These are phyloP conservation scores for Dicerorhinus sumatrensis DNA, from an alignment of 2,113 vertebrate genomes.

Conservation along the genomic window DNA sequence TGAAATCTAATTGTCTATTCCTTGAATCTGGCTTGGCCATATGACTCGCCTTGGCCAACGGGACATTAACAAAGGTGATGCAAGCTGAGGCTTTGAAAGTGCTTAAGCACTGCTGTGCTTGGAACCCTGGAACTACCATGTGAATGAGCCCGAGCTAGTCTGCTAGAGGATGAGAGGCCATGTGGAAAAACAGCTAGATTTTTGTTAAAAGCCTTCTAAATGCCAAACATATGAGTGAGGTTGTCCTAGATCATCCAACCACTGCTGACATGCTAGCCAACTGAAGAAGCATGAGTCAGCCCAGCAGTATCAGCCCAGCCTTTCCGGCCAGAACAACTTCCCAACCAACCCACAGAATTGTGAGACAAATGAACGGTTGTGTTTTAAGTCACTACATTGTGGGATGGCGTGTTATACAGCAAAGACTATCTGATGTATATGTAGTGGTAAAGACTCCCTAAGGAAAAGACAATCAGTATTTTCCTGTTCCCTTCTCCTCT, in stretches of 20 bases:
- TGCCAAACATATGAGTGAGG: background rate
- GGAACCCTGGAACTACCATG: background rate
- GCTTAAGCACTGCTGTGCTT: background rate
- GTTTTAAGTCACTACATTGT: background rate
- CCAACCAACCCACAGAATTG: background rate
- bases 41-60: background rate
- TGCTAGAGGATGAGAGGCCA: background rate
- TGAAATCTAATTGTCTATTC: background rate
- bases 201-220: background rate
- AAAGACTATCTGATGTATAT: background rate
- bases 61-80: background rate
- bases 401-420: background rate
- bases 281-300: background rate
- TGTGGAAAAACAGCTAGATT: background rate
- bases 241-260: no score
- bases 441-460: background rate
- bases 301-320: background rate
- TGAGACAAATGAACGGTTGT: background rate
- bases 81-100: background rate
- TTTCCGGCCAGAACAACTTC: background rate
- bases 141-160: background rate
- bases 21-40: background rate
- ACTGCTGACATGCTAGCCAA: background rate
- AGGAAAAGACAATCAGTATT: background rate
- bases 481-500: background rate